These are phyloP conservation scores for Phrynosoma blainvillii DNA, from an alignment of 2,113 vertebrate species.

Conservation along the genomic window DNA sequence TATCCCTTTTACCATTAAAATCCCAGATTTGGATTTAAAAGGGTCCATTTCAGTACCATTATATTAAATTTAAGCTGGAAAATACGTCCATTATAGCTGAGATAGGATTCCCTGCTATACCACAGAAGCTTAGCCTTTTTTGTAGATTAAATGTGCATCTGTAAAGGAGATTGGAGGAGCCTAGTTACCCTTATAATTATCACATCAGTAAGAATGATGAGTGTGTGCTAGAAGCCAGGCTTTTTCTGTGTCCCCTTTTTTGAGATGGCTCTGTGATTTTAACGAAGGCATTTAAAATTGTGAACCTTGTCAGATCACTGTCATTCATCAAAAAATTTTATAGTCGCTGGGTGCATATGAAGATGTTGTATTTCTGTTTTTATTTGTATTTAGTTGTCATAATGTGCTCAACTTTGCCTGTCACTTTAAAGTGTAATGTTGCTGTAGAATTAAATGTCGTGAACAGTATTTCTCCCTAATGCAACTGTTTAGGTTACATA, in stretches of 20 bases:
- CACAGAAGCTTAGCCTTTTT: neutral
- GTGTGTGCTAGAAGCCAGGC: neutral
- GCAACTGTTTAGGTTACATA: slow-evolving; percentile 30
- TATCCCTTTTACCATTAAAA: neutral
- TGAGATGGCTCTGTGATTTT: neutral
- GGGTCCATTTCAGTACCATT: neutral
- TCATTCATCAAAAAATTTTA: neutral
- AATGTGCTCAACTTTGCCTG: neutral
- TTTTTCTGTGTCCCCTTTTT: neutral
- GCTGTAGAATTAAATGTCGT: slow-evolving; percentile 18
- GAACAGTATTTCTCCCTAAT: slow-evolving; percentile 27
- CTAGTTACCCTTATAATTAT: neutral
- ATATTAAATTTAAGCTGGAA: slow-evolving; percentile 17
- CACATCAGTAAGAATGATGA: neutral
- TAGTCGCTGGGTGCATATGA: no score
- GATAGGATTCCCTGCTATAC: neutral
- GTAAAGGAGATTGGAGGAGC: neutral
- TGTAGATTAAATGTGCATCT: neutral
- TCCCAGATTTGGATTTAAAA: neutral
- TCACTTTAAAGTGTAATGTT: neutral
- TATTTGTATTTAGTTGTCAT: neutral
- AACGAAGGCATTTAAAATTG: neutral
- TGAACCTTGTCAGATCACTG: neutral
- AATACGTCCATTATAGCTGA: neutral
- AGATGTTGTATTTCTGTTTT: neutral